These are phyloP conservation scores for Zele albiditarsus DNA, from an alignment of 2,888 invertebrate genomes.

Conservation along the genomic window DNA sequence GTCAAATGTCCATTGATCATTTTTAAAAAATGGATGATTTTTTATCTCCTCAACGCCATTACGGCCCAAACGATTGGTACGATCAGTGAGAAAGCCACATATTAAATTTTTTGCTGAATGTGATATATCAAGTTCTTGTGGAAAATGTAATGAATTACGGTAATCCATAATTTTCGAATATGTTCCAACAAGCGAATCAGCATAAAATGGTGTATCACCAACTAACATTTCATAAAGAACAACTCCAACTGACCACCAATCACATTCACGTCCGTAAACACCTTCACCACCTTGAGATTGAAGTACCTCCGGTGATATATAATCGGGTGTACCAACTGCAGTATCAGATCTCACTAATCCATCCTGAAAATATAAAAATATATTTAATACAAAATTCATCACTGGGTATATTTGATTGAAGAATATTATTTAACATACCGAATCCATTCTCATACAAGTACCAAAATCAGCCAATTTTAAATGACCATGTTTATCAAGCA, in stretches of 20 bases:
- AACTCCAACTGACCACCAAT: constrained; percentile 99
- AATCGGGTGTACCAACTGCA: constrained; percentile 99
- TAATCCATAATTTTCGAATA: constrained; percentile 99
- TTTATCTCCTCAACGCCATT: constrained; percentile 97
- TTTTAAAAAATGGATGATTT: constrained; percentile 93
- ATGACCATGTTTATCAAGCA: constrained; percentile 95
- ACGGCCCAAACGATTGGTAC: constrained; percentile 89
- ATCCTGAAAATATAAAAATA: constrained; percentile 75
- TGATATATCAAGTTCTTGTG: constrained; percentile 94
- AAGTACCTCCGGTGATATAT: constrained; percentile 98
- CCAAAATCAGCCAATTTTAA: constrained; percentile 99
- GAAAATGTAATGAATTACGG: constrained; percentile 95
- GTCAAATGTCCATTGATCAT: constrained; percentile 98
- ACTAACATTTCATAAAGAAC: constrained; percentile 99
- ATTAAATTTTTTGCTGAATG: constrained; percentile 91
- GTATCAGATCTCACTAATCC: constrained; percentile 97
- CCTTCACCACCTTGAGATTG: constrained; percentile 97
- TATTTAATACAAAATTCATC: neutral
- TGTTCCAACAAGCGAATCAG: constrained; percentile 97
- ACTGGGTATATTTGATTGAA: neutral
- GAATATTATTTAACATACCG: constrained; percentile 71
- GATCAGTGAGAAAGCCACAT: constrained; percentile 94
- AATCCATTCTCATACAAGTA: constrained; percentile 99
- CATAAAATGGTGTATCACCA: constrained; percentile 99
- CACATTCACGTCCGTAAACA: constrained; percentile 97